Base-by-base conservation (phyloP, 2,888 invertebrate genomes). In the Diplolepis rosae region DNA sequence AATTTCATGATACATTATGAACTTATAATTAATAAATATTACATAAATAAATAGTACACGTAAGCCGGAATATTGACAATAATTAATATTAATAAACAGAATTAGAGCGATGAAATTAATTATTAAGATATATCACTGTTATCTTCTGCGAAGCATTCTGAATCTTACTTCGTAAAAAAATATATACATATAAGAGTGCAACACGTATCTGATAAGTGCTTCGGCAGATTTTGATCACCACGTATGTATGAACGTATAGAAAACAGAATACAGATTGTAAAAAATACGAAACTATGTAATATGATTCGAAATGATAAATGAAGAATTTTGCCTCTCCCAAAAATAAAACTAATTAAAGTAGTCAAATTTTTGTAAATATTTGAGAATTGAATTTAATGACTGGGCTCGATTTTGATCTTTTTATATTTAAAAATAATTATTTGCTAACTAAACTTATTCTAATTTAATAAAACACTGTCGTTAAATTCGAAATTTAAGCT, bases 21-120 rank as follows among this genome's bases (percentile, higher is more conserved):
- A 61, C 11, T 18, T 18, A n/a, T n/a, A n/a, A n/a, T n/a, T n/a
- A 32, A 54, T 54, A 32, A 54, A 30, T n/a, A 56, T 56, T 39
- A 39, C 35, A 39, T 13, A 39, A 65, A 72, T 65, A 67, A 52
- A 69, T 28, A 72, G 69, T 50, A 66, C 30, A 73, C n/a, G 51
- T 50, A 70, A 77, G 67, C 73, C 69, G 65, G 75, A 77, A 69
- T 70, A 74, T 72, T 72, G 77, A 77, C 75, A 78, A 78, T 78
- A 78, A 78, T 74, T 77, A 76, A 70, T 70, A 71, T 61, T 61
- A 39, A 61, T 61, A 61, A 50, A 61, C 61, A 39, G 24, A 39
- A n/a, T 3, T 61, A 39, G 39, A 6, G 61, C 61, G 61, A 56
- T 56, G 22, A 39, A 61, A 61, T 18, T 61, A 61, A n/a, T 39